Evolutionary conservation across 1,140 invertebrate species (phyloP), one percentile per base, ranked within the genome.

Genomic region (Heliconius melpomene): DNA sequence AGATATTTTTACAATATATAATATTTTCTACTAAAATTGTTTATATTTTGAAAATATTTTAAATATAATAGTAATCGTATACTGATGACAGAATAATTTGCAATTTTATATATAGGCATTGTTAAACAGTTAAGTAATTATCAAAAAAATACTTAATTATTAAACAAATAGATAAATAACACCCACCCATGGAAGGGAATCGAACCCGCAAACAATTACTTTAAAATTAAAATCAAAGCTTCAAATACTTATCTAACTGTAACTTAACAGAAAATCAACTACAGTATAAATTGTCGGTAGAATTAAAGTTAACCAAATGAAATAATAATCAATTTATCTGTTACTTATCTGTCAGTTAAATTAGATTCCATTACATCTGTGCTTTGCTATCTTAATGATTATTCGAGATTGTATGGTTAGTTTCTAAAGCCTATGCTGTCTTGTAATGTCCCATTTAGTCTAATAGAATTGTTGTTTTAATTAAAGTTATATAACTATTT

Each of bases 311-410:
- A 66, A 26, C 26, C 13, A 13, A 66, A 26, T 26, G 26, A 66
- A 46, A 66, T 66, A 66, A 66, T 66, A 66, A 66, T 18, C 11
- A 66, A 66, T 66, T 66, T 66, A 66, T 66, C 60, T 66, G 60
- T 66, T 66, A 66, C 5, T 66, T 66, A 66, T 66, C 60, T 66
- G 60, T 66, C 26, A 66, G 60, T 66, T 66, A 66, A 66, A 66
- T 66, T 16, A 66, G 60, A 66, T 66, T 66, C 60, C 60, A 66
- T 66, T 66, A 66, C 60, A 6, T 57, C 23, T 66, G 60, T 13
- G 60, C 60, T 66, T 66, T 66, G 60, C 60, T 66, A 66, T 66
- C 60, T 66, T 29, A 66, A 66, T 66, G 60, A 66, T 66, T 66
- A 29, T 5, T 66, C 13, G 60, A 66, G 60, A 29, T 66, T 66